These are phyloP conservation scores for Lasiommata megera DNA, from an alignment of 2,888 invertebrate genomes.

Conservation along the genomic window DNA sequence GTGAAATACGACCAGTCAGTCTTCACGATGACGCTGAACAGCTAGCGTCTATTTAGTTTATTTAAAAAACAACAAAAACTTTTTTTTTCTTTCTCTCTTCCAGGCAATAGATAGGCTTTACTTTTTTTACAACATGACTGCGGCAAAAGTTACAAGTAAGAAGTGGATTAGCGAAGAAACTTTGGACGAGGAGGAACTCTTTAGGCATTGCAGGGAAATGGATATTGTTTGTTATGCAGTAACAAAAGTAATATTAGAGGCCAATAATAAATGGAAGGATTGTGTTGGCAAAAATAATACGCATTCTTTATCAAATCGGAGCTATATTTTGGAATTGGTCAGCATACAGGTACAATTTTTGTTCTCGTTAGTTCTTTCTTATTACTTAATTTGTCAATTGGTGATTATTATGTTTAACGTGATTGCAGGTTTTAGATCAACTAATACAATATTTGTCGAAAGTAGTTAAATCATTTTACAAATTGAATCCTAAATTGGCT, in stretches of 20 bases:
- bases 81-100: not conserved
- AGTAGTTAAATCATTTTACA: slow-evolving; percentile 76
- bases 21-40: slow-evolving; percentile 53
- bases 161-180: slow-evolving; percentile 82
- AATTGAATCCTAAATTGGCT: slow-evolving; percentile 73
- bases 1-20: slow-evolving; percentile 56
- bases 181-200: slow-evolving; percentile 71
- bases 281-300: slow-evolving; percentile 45
- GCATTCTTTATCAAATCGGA: slow-evolving; percentile 63
- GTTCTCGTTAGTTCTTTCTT: too few relatives aligned
- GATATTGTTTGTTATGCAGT: slow-evolving; percentile 70
- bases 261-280: slow-evolving; percentile 75
- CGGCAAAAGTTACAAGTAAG: slow-evolving; percentile 55
- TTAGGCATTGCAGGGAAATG: slow-evolving; percentile 75
- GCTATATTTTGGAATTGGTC: slow-evolving; percentile 73
- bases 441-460: slow-evolving; percentile 77
- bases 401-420: not conserved
- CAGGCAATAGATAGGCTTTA: not conserved
- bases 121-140: slow-evolving; percentile 43
- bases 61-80: slow-evolving; percentile 5
- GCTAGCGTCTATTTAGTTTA: slow-evolving; percentile 43
- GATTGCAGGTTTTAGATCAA: slow-evolving; percentile 78
- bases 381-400: not conserved
- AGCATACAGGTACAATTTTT: slow-evolving; percentile 67
- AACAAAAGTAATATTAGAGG: slow-evolving; percentile 67